Evolutionary conservation across 2,888 invertebrate genomes (phyloP).

Genomic region (Aspidiotus rigidus): DNA sequence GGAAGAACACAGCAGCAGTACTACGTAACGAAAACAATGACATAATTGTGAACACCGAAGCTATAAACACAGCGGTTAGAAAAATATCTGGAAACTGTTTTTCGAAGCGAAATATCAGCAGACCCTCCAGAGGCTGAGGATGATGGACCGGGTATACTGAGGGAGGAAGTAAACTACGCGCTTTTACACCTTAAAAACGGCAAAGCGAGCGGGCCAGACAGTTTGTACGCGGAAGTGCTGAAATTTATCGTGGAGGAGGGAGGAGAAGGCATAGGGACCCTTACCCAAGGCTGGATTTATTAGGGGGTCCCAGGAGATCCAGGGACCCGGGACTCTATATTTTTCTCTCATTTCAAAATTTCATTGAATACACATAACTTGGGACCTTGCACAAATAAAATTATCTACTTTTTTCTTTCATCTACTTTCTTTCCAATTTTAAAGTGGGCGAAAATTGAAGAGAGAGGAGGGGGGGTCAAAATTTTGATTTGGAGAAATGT

Average conservation of each 20-base stretch:
- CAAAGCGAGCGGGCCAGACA: conserved; percentile 6
- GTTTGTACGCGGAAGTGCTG: conserved; percentile 9
- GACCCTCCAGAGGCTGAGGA: conserved; percentile 5
- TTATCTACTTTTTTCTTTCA: no score
- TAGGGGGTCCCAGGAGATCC: no score
- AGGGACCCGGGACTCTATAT: no score
- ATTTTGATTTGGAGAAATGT: no score
- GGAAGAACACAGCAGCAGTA: conserved; percentile 3
- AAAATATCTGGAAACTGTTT: conserved; percentile 3
- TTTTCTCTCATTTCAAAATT: no score
- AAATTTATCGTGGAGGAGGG: conserved; percentile 4
- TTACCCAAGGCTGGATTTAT: no score
- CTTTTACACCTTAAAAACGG: conserved; percentile 9
- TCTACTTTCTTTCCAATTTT: no score
- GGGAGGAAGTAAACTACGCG: conserved; percentile 7
- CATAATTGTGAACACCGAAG: not conserved
- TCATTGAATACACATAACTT: no score
- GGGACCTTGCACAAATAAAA: no score
- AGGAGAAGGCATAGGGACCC: conserved; percentile 1
- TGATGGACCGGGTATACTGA: conserved; percentile 5
- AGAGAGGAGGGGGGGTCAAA: no score
- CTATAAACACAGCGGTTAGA: not conserved
- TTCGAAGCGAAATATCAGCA: not conserved
- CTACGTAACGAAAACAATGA: conserved; percentile 2
- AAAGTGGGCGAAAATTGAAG: no score